Percentiles rank a stretch among this genome's conserved stretches.
These are phyloP conservation scores for Poeciliopsis occidentalis DNA, from an alignment of 2,113 vertebrate species.

Conservation along the genomic window DNA sequence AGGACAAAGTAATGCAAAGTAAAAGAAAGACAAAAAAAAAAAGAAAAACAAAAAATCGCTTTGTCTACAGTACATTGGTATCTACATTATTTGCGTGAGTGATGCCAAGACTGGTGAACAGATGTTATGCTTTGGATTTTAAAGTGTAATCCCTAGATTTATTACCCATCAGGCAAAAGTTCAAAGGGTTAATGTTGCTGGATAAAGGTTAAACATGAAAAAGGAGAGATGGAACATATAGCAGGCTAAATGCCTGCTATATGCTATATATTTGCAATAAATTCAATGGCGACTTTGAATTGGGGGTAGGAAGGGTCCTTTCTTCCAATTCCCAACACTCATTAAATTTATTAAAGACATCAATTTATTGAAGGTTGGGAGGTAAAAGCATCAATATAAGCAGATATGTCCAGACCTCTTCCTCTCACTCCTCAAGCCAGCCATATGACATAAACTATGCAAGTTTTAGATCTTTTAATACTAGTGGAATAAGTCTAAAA, in stretches of 20 bases:
- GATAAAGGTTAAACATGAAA: conserved; percentile 58
- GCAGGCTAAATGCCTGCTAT: background rate
- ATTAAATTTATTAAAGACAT: background rate
- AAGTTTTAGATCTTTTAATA: background rate
- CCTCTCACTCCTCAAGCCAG: background rate
- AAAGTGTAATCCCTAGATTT: conserved; percentile 60
- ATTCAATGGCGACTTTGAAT: background rate
- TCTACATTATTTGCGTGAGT: background rate
- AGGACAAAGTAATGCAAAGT: background rate
- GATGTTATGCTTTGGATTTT: conserved; percentile 52
- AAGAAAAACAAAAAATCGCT: background rate
- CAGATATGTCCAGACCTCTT: too few relatives aligned
- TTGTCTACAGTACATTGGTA: background rate
- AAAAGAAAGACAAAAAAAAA: background rate
- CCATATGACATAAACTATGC: background rate
- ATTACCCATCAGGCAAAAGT: conserved; percentile 32
- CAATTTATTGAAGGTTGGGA: background rate
- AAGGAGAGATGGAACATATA: conserved; percentile 14
- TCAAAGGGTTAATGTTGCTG: conserved; percentile 57
- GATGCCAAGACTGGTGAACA: conserved; percentile 40
- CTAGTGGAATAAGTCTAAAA: background rate
- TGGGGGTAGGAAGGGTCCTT: background rate
- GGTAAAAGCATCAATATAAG: too few relatives aligned
- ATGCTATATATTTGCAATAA: background rate
- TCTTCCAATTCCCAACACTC: background rate